Evolutionary conservation across 2,113 vertebrate genomes (phyloP).

Genomic region (Lipophrys pholis): DNA sequence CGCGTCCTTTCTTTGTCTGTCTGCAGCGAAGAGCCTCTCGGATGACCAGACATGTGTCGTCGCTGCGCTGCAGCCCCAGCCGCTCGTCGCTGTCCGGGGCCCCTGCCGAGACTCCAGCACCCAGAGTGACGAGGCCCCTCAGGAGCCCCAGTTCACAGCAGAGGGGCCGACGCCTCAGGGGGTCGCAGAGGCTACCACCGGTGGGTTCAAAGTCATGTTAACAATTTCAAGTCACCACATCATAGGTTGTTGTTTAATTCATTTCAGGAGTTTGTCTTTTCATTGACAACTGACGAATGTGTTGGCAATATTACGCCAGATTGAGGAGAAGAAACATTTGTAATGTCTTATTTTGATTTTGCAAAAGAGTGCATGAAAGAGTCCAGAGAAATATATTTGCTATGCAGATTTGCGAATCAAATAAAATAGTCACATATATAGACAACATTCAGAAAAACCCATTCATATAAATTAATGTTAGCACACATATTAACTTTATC

Average conservation of each 20-base stretch:
- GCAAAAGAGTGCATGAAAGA: too few relatives aligned
- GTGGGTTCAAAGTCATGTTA: slow-evolving; percentile 64
- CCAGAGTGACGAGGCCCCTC: slow-evolving; percentile 82
- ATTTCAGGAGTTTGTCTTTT: slow-evolving; percentile 9
- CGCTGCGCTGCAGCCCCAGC: slow-evolving; percentile 34
- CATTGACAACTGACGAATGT: too few relatives aligned
- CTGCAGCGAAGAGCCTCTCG: slow-evolving; percentile 79
- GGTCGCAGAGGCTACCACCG: slow-evolving; percentile 32
- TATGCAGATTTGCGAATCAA: too few relatives aligned
- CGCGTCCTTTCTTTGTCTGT: slow-evolving; percentile 60
- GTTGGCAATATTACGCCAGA: too few relatives aligned
- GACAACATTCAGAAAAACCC: too few relatives aligned
- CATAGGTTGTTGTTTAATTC: background rate
- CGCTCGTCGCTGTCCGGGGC: slow-evolving; percentile 67
- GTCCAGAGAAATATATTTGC: too few relatives aligned
- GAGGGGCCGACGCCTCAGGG: slow-evolving; percentile 41
- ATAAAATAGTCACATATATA: too few relatives aligned
- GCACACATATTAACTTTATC: too few relatives aligned
- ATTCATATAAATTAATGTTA: too few relatives aligned
- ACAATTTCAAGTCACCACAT: slow-evolving; percentile 3
- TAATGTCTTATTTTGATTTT: too few relatives aligned
- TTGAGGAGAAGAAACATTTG: too few relatives aligned
- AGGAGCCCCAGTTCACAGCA: slow-evolving; percentile 34
- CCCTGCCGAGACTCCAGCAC: slow-evolving; percentile 89
- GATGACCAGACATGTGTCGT: slow-evolving; percentile 81